phyloP scores from a whole-genome alignment of 2,113 vertebrate species.

The Dermatemys mawii region DNA sequence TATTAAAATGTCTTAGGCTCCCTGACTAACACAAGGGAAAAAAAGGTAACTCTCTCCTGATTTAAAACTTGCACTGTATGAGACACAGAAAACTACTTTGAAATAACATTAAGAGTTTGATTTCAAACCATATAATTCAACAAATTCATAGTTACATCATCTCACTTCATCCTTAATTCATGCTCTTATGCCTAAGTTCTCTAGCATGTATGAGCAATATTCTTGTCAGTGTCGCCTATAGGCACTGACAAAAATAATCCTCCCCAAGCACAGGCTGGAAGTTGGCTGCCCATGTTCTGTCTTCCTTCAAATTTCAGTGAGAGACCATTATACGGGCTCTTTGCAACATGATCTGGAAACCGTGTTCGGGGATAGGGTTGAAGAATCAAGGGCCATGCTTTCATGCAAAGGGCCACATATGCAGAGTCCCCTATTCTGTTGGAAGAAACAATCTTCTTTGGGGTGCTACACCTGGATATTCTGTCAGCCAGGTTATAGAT shows the following conservation, averaged over 20 bases:
- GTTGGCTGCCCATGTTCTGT: not conserved
- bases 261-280: not conserved
- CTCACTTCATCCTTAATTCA: not conserved
- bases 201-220: not conserved
- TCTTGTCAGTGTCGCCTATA: not conserved
- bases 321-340: not conserved
- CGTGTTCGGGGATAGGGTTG: not conserved
- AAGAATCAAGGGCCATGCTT: not conserved
- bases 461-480: rapidly evolving
- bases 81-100: constrained; percentile 53
- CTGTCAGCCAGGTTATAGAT: not conserved
- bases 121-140: constrained; percentile 33
- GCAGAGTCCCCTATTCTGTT: not conserved
- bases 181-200: not conserved
- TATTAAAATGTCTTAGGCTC: constrained; percentile 79
- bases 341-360: not conserved
- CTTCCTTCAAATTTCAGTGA: not conserved
- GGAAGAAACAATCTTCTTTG: not conserved
- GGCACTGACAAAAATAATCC: not conserved
- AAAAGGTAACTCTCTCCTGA: constrained; percentile 32
- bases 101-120: constrained; percentile 42
- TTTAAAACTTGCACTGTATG: constrained; percentile 61
- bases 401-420: not conserved
- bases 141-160: constrained; percentile 16
- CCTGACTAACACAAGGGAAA: constrained; percentile 71